Conservation (phyloP, 2,888 invertebrate genomes). For the Acleris laterana region DNA sequence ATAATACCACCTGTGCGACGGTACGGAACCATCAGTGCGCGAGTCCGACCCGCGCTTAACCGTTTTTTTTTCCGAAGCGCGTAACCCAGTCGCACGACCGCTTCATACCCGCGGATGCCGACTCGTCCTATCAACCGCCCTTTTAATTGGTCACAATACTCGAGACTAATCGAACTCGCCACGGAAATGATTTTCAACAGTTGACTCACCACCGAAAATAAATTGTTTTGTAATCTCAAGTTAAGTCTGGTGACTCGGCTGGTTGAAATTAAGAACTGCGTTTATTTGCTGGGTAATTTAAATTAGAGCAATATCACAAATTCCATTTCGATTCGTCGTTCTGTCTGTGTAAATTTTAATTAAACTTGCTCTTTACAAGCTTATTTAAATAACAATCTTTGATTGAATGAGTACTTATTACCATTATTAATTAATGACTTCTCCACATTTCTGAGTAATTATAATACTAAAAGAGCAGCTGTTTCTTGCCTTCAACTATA, state of each 20-base stretch:
- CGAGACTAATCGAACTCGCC: conserved; percentile 75
- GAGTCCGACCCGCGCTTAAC: conserved; percentile 4
- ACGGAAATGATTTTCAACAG: conserved; percentile 70
- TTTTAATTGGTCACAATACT: conserved; percentile 81
- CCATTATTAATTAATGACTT: too few species aligned
- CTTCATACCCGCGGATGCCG: conserved; percentile 73
- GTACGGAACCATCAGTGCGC: too few species aligned
- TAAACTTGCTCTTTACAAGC: too few species aligned
- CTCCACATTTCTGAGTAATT: too few species aligned
- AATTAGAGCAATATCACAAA: too few species aligned
- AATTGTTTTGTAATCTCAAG: conserved; percentile 32
- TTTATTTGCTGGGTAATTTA: neutral
- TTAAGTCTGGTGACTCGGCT: conserved; percentile 9
- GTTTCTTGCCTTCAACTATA: neutral
- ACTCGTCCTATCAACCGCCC: conserved; percentile 66
- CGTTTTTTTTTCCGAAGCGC: conserved; percentile 43
- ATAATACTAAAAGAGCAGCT: too few species aligned
- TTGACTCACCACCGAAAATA: conserved; percentile 58
- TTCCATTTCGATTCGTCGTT: too few species aligned
- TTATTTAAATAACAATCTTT: too few species aligned
- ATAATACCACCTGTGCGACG: too few species aligned
- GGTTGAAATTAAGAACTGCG: neutral
- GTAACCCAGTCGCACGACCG: conserved; percentile 57
- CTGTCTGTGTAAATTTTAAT: too few species aligned
- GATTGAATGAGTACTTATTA: too few species aligned